phyloP scores from a whole-genome alignment of 2,888 invertebrate species.

The Elaeidobius kamerunicus region DNA sequence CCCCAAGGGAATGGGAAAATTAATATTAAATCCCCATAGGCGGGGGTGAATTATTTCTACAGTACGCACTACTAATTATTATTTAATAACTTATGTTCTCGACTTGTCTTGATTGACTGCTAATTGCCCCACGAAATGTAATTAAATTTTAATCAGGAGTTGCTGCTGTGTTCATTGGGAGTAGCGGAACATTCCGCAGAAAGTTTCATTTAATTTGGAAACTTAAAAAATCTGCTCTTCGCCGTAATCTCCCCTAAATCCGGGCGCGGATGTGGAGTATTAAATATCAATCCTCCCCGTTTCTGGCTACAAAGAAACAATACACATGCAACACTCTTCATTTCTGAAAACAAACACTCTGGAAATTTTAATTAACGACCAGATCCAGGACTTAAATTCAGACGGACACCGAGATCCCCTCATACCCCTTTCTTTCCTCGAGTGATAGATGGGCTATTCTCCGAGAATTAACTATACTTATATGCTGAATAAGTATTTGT shows the following conservation, averaged over 20 bases:
- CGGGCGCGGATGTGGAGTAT: constrained; percentile 19
- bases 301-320: constrained; percentile 24
- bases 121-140: constrained; percentile 48
- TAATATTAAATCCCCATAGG: constrained; percentile 48
- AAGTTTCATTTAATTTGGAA: too few species aligned
- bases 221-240: neutral
- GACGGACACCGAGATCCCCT: constrained; percentile 1
- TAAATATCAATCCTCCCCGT: constrained; percentile 23
- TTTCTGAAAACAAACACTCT: constrained; percentile 29
- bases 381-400: constrained; percentile 39
- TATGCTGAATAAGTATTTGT: too few species aligned
- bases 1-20: too few species aligned
- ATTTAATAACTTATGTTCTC: constrained; percentile 49
- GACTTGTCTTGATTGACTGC: constrained; percentile 49
- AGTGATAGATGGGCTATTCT: neutral
- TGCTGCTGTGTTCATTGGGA: too few species aligned
- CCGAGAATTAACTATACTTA: neutral
- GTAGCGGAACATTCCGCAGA: too few species aligned
- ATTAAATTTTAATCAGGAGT: constrained; percentile 45
- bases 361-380: constrained; percentile 47
- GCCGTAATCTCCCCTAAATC: too few species aligned
- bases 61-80: constrained; percentile 49
- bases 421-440: constrained; percentile 1
- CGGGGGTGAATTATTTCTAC: constrained; percentile 44
- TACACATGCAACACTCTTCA: constrained; percentile 24